A percentile compares a stretch with the other conserved stretches of the same genome.
Evolutionary conservation across 2,113 vertebrate genomes (phyloP).

Genomic region (Ardeotis arabs): DNA sequence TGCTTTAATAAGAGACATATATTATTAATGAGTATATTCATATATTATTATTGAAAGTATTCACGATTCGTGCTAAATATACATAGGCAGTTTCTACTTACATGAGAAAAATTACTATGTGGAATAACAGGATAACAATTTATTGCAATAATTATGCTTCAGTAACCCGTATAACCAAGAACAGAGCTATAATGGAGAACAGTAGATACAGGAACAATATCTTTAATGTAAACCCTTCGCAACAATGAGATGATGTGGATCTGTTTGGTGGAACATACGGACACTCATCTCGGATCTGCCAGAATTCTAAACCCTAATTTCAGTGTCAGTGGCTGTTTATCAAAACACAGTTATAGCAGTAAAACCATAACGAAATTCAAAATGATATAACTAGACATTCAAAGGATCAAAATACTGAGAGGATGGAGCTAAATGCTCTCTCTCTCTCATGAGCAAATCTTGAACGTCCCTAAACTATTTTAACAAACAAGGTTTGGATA

Average conservation of each 20-base stretch:
- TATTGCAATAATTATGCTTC: neutral
- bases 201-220: neutral
- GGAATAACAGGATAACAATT: neutral
- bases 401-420: neutral
- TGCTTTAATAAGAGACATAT: neutral
- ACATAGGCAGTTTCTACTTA: neutral
- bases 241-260: fast-evolving
- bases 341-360: neutral
- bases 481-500: neutral
- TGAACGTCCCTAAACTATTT: neutral
- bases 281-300: neutral
- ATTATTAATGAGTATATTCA: neutral
- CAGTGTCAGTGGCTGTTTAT: neutral
- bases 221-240: neutral
- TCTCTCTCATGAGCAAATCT: neutral
- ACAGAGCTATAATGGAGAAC: neutral
- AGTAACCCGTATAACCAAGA: neutral
- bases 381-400: neutral
- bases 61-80: neutral
- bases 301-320: neutral
- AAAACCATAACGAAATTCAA: neutral
- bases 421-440: neutral
- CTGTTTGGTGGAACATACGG: neutral
- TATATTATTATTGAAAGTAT: neutral
- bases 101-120: neutral